These are phyloP conservation scores for Lepas anatifera DNA, from an alignment of 2,888 invertebrate species.

Conservation along the genomic window DNA sequence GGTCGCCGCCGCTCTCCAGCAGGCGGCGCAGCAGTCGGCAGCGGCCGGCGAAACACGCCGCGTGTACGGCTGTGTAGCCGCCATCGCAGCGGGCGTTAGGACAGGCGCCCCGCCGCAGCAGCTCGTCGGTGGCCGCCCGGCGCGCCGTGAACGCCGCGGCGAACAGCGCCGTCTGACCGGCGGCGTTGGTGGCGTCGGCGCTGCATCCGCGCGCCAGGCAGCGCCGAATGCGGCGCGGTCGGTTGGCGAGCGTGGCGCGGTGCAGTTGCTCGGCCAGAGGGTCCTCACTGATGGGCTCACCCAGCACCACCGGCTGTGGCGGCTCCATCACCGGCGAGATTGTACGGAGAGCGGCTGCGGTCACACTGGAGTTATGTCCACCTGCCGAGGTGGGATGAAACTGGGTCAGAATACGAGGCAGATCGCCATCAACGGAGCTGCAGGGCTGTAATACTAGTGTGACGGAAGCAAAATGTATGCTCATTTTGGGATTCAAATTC, in stretches of 20 bases:
- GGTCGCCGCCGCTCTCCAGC: conserved; percentile 36
- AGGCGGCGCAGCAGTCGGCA: conserved; percentile 31
- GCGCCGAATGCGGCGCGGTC: neutral
- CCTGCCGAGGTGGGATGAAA: too few species aligned
- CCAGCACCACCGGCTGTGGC: neutral
- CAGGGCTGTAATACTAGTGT: too few species aligned
- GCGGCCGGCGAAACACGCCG: conserved; percentile 33
- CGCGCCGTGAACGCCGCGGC: conserved; percentile 33
- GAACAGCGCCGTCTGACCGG: conserved; percentile 36
- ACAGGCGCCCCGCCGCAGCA: conserved; percentile 35
- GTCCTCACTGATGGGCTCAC: neutral
- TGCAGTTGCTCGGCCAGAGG: neutral
- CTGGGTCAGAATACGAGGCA: too few species aligned
- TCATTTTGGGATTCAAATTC: too few species aligned
- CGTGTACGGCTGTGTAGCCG: conserved; percentile 37
- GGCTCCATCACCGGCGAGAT: neutral
- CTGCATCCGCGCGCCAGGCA: conserved; percentile 9
- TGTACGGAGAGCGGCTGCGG: too few species aligned
- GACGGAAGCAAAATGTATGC: too few species aligned
- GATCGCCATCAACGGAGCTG: too few species aligned
- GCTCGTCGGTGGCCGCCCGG: conserved; percentile 30
- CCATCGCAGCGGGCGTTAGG: conserved; percentile 35
- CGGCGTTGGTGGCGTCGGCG: conserved; percentile 26
- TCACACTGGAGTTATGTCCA: too few species aligned
- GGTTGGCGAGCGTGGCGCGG: neutral